These are phyloP conservation scores for Scomber japonicus DNA, from an alignment of 2,113 vertebrate species.

Conservation along the genomic window DNA sequence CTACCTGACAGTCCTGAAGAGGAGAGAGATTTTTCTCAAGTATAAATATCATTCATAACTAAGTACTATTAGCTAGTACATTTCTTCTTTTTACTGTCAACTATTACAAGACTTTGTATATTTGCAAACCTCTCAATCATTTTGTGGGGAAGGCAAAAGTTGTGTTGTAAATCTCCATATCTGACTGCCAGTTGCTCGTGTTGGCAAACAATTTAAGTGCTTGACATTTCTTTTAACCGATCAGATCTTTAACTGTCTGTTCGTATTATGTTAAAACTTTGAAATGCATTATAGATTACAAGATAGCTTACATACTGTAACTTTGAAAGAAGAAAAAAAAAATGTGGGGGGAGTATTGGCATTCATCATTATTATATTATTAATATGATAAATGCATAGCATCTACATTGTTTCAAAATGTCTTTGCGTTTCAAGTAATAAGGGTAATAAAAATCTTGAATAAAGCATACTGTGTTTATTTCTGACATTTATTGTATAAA, in stretches of 20 bases:
- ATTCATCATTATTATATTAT: conserved; percentile 82
- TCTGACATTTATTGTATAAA: conserved; percentile 47
- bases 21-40: conserved; percentile 43
- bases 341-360: conserved; percentile 63
- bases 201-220: conserved; percentile 86
- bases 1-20: conserved; percentile 27
- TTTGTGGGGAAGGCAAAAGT: conserved; percentile 51
- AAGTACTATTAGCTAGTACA: conserved; percentile 60
- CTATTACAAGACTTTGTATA: conserved; percentile 73
- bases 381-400: conserved; percentile 83
- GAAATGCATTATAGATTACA: conserved; percentile 74
- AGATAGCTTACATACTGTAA: conserved; percentile 75
- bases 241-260: conserved; percentile 91
- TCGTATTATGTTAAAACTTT: conserved; percentile 86
- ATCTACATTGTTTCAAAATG: conserved; percentile 85
- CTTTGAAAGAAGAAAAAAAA: conserved; percentile 65
- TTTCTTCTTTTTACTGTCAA: conserved; percentile 72
- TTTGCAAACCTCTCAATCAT: conserved; percentile 70
- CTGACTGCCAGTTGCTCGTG: conserved; percentile 73
- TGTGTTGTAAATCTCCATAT: conserved; percentile 74
- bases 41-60: conserved; percentile 62
- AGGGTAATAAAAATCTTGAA: conserved; percentile 85
- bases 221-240: conserved; percentile 93
- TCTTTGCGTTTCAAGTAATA: conserved; percentile 85
- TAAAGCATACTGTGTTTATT: conserved; percentile 61